Conservation (phyloP, 2,888 invertebrate species). For the Patella caerulea region DNA sequence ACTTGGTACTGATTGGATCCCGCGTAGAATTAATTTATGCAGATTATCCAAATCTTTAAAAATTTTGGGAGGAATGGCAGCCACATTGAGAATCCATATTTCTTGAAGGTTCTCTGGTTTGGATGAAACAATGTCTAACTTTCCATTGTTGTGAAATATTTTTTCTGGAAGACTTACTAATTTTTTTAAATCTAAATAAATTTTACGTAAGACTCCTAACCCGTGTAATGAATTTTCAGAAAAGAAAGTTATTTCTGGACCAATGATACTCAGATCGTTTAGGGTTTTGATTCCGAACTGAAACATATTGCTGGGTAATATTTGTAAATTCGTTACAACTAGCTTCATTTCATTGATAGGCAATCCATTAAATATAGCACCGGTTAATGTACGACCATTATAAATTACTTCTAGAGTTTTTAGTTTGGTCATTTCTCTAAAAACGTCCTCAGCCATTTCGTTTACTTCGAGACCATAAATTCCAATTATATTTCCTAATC, state of each 20-base stretch:
- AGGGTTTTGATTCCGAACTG: constrained; percentile 27
- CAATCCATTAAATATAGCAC: constrained; percentile 25
- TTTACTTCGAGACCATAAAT: constrained; percentile 27
- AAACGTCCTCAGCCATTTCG: constrained; percentile 20
- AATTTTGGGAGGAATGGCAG: constrained; percentile 24
- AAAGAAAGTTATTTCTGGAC: constrained; percentile 20
- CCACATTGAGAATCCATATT: constrained; percentile 27
- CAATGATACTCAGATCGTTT: constrained; percentile 23
- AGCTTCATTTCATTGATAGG: constrained; percentile 24
- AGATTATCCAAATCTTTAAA: constrained; percentile 28
- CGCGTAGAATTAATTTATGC: constrained; percentile 22
- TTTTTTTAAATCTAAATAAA: constrained; percentile 22
- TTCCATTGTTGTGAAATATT: constrained; percentile 24
- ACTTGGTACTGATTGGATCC: constrained; percentile 22
- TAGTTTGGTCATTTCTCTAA: constrained; percentile 21
- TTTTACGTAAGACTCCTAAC: constrained; percentile 26
- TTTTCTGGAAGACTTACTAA: constrained; percentile 24
- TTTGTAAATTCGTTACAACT: constrained; percentile 18
- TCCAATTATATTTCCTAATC: constrained; percentile 25
- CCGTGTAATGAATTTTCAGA: constrained; percentile 24
- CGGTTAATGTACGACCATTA: constrained; percentile 21
- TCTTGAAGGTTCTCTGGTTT: constrained; percentile 24
- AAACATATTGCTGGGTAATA: constrained; percentile 23
- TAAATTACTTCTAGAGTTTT: constrained; percentile 25
- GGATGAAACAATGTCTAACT: not conserved